Evolutionary conservation across 2,797 vertebrate species (phyloP).

Genomic region (Pampus argenteus): DNA sequence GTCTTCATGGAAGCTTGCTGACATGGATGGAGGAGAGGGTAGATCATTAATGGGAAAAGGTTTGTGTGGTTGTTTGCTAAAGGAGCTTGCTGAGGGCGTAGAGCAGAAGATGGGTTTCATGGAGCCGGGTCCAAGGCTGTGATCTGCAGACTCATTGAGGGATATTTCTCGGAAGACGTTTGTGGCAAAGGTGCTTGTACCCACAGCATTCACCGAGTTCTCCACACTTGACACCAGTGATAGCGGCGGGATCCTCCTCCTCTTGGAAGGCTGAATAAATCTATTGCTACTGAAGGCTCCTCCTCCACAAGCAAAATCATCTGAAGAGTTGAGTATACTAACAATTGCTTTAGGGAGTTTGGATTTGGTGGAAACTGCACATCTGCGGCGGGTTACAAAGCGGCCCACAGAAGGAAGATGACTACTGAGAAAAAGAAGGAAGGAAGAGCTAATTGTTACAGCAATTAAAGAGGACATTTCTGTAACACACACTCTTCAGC

Average conservation of each 20-base stretch:
- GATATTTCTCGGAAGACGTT: slow-evolving; percentile 54
- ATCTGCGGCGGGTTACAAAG: slow-evolving; percentile 79
- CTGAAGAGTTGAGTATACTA: slow-evolving; percentile 69
- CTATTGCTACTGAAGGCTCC: background rate
- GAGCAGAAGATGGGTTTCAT: slow-evolving; percentile 78
- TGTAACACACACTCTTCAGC: background rate
- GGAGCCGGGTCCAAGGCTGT: slow-evolving; percentile 30
- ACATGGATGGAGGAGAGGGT: slow-evolving; percentile 21
- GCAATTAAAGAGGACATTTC: background rate
- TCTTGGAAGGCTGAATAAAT: slow-evolving; percentile 11
- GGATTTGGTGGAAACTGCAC: slow-evolving; percentile 17
- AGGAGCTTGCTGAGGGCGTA: slow-evolving; percentile 66
- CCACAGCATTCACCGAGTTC: slow-evolving; percentile 41
- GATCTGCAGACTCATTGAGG: slow-evolving; percentile 58
- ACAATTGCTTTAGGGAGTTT: slow-evolving; percentile 13
- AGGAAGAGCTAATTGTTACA: background rate
- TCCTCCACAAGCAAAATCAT: slow-evolving; percentile 64
- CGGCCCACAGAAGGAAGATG: slow-evolving; percentile 39
- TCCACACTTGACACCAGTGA: slow-evolving; percentile 47
- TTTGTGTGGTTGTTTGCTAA: slow-evolving; percentile 17
- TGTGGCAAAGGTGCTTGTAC: slow-evolving; percentile 12
- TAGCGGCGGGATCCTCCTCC: background rate
- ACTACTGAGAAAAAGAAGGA: slow-evolving; percentile 44
- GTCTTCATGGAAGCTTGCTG: slow-evolving; percentile 46
- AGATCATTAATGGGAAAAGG: slow-evolving; percentile 7